Evolutionary conservation across 2,113 vertebrate genomes (phyloP).

Genomic region (Pungitius pungitius): DNA sequence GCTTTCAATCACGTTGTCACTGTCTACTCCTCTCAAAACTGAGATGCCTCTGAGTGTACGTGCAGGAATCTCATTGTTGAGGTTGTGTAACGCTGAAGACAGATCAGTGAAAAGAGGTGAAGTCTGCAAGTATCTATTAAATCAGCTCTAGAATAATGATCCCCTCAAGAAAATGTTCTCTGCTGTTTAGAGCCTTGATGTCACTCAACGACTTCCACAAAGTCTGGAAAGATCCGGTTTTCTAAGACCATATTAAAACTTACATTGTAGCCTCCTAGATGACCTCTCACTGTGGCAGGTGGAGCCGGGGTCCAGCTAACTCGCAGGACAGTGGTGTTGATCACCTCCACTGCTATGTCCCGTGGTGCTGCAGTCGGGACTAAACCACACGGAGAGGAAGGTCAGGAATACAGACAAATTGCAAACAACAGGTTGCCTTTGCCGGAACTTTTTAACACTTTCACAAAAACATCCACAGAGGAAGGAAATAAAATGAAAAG

Average conservation of each 20-base stretch:
- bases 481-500: neutral
- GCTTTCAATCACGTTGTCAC: neutral
- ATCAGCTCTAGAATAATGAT: neutral
- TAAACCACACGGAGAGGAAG: constrained; percentile 62
- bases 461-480: neutral
- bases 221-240: neutral
- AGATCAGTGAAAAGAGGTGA: neutral
- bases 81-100: neutral
- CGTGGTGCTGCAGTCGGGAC: constrained; percentile 89
- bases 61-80: neutral
- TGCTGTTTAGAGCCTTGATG: neutral
- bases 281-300: constrained; percentile 87
- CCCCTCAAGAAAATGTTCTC: neutral
- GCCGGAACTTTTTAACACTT: neutral
- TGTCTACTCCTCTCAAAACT: neutral
- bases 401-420: constrained; percentile 30
- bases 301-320: constrained; percentile 89
- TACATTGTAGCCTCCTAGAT: constrained; percentile 91
- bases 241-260: constrained; percentile 30
- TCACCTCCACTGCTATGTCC: constrained; percentile 82
- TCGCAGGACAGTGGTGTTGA: constrained; percentile 86
- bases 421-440: constrained; percentile 7
- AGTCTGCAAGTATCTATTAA: neutral
- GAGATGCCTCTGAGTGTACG: neutral
- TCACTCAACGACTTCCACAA: neutral